Percentiles rank a stretch among this genome's conserved stretches.
phyloP scores from a whole-genome alignment of 2,113 vertebrate species.

The Dasypus novemcinctus region DNA sequence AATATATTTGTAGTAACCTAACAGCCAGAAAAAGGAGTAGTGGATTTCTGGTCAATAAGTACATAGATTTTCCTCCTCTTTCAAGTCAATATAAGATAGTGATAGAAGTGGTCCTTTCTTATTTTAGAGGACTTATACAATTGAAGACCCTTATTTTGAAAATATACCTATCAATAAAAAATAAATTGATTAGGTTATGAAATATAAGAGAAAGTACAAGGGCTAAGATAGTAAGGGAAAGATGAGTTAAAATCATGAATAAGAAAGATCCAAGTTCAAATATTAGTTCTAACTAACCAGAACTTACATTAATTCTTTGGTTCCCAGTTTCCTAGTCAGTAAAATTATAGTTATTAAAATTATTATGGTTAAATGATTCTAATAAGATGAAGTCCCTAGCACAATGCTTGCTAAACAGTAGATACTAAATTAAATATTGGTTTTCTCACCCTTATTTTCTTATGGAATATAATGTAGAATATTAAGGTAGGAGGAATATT shows the following conservation, averaged over 20 bases:
- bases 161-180: not conserved
- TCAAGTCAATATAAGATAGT: not conserved
- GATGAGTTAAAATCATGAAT: not conserved
- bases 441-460: not conserved
- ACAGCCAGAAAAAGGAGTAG: not conserved
- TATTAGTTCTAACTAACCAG: not conserved
- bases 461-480: not conserved
- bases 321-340: not conserved
- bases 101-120: not conserved
- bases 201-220: not conserved
- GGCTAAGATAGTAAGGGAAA: not conserved
- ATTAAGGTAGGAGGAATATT: not conserved
- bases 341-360: not conserved
- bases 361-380: not conserved
- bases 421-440: not conserved
- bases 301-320: not conserved
- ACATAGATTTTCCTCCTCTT: not conserved
- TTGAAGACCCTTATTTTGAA: not conserved
- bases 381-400: not conserved
- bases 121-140: not conserved
- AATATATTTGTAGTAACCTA: constrained; percentile 15
- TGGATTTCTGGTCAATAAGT: not conserved
- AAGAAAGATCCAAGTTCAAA: not conserved
- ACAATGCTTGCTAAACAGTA: not conserved
- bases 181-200: not conserved